Evolutionary conservation across 2,888 invertebrate genomes (phyloP), one percentile per base, ranked within the genome.

Genomic region (Chrysolina haemoptera): DNA sequence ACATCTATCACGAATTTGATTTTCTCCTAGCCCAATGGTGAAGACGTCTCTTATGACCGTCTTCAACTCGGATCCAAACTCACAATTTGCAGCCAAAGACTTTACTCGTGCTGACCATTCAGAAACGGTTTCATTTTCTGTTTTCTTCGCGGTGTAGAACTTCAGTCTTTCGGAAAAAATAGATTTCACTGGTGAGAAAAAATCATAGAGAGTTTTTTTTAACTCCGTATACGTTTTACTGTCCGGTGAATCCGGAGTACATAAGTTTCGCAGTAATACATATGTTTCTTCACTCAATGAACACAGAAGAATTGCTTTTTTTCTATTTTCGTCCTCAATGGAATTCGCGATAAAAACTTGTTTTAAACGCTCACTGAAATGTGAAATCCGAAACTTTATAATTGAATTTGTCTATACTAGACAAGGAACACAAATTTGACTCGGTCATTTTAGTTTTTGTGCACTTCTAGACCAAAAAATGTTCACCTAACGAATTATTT

Each of bases 261-360:
- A 70, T 20, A 64, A 62, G 50, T 70, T 70, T 27, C 70, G 6
- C 18, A 70, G 18, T 35, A 64, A 64, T 5, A 70, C 62, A 16
- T 70, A 70, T 5, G 50, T 63, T 40, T 70, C 64, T n/a, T 46
- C 70, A 18, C 63, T 63, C 35, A 70, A 5, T 2, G 53, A 41
- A 64, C 59, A 63, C 46, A 70, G 22, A 43, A 70, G 20, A 27
- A 70, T 27, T 14, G 48, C 64, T 12, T 48, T 46, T n/a, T 63
- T 70, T 22, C 16, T 43, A 5, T 68, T 59, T 27, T 40, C 53
- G n/a, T 68, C 62, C 6, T 1, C 55, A 22, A 68, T 41, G 43
- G 14, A 16, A 62, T 70, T 70, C 12, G 68, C 68, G 11, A 68
- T 16, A 18, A 68, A 68, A 16, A 50, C 27, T 27, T 68, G 68